Conservation (phyloP, 2,113 vertebrate genomes). For the Penelope pileata region DNA sequence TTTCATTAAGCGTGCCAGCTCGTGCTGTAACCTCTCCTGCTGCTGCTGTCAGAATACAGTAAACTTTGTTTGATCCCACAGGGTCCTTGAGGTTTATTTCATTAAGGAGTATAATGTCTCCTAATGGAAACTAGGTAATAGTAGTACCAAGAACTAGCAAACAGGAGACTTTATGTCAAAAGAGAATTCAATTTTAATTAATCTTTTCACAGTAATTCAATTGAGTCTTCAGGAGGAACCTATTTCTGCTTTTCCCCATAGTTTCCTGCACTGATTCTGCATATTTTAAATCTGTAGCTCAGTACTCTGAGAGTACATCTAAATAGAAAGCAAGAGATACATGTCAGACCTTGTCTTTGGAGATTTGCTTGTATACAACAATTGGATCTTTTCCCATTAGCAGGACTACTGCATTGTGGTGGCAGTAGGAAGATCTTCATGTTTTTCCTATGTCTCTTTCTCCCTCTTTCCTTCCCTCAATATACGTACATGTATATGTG, state of each 20-base stretch:
- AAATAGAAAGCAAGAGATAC: constrained; percentile 20
- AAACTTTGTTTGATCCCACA: constrained; percentile 42
- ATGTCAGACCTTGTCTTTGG: neutral
- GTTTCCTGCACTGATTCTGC: neutral
- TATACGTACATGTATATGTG: neutral
- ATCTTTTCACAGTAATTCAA: constrained; percentile 71
- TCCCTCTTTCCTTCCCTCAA: neutral
- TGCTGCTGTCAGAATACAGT: constrained; percentile 15
- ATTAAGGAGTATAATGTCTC: constrained; percentile 53
- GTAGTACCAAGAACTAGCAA: constrained; percentile 56
- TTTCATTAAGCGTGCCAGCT: neutral
- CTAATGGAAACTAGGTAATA: constrained; percentile 66
- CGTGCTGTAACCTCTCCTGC: neutral
- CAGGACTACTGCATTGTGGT: neutral
- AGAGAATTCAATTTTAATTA: constrained; percentile 77
- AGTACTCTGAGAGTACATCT: neutral
- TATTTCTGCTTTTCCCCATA: neutral
- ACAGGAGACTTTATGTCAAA: constrained; percentile 71
- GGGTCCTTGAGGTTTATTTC: constrained; percentile 60
- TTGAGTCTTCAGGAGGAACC: constrained; percentile 58
- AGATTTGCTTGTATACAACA: neutral
- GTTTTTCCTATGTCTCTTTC: accelerated
- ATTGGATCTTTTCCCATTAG: neutral
- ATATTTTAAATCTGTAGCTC: neutral
- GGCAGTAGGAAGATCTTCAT: neutral